phyloP scores from a whole-genome alignment of 2,888 invertebrate genomes.

The Hoplodrina ambigua region DNA sequence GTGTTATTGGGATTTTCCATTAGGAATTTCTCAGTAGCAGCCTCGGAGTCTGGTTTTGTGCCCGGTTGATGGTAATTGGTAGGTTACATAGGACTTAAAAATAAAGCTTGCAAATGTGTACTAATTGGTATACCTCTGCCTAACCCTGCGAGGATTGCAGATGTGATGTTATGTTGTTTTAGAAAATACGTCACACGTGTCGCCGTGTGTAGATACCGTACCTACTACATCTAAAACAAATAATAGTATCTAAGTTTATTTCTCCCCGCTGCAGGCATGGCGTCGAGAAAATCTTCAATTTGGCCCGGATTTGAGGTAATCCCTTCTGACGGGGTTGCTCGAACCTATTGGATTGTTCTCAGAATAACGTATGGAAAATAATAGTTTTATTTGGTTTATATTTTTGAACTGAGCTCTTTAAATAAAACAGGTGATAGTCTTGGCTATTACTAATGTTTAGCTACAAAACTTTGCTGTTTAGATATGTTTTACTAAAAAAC shows the following conservation, averaged over 20 bases:
- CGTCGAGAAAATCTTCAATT: conserved; percentile 74
- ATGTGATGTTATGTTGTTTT: too few species aligned
- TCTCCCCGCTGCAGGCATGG: conserved; percentile 40
- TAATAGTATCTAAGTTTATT: conserved; percentile 40
- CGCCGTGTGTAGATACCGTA: not conserved
- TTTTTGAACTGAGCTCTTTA: conserved; percentile 4
- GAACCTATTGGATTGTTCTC: conserved; percentile 55
- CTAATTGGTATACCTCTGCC: too few species aligned
- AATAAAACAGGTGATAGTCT: not conserved
- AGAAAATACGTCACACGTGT: too few species aligned
- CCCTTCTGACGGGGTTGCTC: conserved; percentile 70
- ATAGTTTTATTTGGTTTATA: conserved; percentile 39
- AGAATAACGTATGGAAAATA: conserved; percentile 61
- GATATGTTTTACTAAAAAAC: not conserved
- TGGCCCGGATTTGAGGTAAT: conserved; percentile 74
- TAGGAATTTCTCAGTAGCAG: too few species aligned
- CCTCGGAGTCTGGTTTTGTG: too few species aligned
- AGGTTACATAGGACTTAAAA: too few species aligned
- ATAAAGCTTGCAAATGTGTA: too few species aligned
- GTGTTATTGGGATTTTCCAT: too few species aligned
- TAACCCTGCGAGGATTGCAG: too few species aligned
- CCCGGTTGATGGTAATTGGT: too few species aligned
- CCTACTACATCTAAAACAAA: conserved; percentile 34
- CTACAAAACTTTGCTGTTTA: too few species aligned
- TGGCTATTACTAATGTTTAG: not conserved